Evolutionary conservation across 2,888 invertebrate genomes (phyloP).

Genomic region (Leucoma salicis): DNA sequence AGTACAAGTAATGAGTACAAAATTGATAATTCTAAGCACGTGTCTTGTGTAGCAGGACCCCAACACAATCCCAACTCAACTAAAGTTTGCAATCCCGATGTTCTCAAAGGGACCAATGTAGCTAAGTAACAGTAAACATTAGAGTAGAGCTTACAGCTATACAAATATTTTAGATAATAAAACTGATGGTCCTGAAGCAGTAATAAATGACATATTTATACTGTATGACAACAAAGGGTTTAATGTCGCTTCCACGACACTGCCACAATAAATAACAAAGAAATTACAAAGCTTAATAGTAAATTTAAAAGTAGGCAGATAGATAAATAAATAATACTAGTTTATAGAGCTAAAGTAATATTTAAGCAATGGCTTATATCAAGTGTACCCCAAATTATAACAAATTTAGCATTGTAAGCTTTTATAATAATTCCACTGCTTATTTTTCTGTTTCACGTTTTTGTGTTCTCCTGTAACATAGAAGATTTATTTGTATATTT

Average conservation of each 20-base stretch:
- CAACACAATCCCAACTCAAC: slow-evolving; percentile 64
- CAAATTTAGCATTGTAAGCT: slow-evolving; percentile 26
- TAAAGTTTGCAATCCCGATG: slow-evolving; percentile 50
- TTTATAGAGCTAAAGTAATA: slow-evolving; percentile 45
- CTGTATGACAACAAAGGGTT: slow-evolving; percentile 56
- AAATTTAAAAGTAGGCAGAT: slow-evolving; percentile 41
- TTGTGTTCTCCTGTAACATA: too few relatives aligned
- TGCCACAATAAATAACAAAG: slow-evolving; percentile 42
- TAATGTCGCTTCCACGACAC: slow-evolving; percentile 57
- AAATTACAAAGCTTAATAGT: slow-evolving; percentile 47
- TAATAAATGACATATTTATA: slow-evolving; percentile 28
- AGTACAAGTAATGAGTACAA: slow-evolving; percentile 80
- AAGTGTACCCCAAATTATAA: slow-evolving; percentile 20
- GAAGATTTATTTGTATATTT: slow-evolving; percentile 17
- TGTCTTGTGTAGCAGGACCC: slow-evolving; percentile 77
- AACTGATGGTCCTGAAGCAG: slow-evolving; percentile 35
- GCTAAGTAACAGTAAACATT: slow-evolving; percentile 42
- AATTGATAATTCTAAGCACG: slow-evolving; percentile 76
- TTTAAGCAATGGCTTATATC: slow-evolving; percentile 37
- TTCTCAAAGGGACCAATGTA: slow-evolving; percentile 71
- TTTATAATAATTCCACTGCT: slow-evolving; percentile 40
- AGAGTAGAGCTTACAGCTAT: slow-evolving; percentile 55
- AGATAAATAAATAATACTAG: slow-evolving; percentile 33
- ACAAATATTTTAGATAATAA: slow-evolving; percentile 21
- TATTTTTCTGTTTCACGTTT: slow-evolving; percentile 34